These are phyloP conservation scores for Poeciliopsis retropinna DNA, from an alignment of 2,113 vertebrate genomes.

Conservation along the genomic window DNA sequence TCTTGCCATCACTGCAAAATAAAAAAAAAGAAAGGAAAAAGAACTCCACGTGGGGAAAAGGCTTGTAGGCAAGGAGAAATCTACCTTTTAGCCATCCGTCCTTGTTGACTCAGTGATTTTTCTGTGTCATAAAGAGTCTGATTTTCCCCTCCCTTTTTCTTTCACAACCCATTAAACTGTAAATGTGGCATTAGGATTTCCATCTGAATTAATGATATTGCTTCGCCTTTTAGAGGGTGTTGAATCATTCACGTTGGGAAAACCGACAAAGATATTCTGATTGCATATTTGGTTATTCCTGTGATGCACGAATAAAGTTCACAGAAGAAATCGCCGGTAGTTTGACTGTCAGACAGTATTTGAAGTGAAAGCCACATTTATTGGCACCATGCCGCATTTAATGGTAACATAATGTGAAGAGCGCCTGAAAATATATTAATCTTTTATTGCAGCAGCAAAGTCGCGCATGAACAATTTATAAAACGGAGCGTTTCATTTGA, in stretches of 20 bases:
- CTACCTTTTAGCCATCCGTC: constrained; percentile 39
- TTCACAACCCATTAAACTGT: constrained; percentile 61
- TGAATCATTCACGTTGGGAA: constrained; percentile 37
- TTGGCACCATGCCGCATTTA: neutral
- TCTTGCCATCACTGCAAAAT: constrained; percentile 14
- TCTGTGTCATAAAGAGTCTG: constrained; percentile 37
- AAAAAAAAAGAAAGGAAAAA: constrained; percentile 10
- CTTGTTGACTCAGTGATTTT: constrained; percentile 44
- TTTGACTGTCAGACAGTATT: neutral
- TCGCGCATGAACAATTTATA: neutral
- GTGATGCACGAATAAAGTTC: neutral
- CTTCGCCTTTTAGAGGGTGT: constrained; percentile 47
- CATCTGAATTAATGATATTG: constrained; percentile 55
- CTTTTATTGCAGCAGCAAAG: neutral
- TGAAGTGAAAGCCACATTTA: neutral
- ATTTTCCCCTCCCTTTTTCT: constrained; percentile 29
- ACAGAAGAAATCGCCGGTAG: neutral
- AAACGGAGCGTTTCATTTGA: neutral
- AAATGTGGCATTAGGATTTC: constrained; percentile 65
- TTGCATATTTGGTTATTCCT: constrained; percentile 22
- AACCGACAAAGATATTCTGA: constrained; percentile 39
- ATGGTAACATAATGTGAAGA: neutral
- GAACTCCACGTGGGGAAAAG: constrained; percentile 18
- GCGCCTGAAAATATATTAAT: neutral
- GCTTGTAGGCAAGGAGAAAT: constrained; percentile 47